A percentile compares a stretch with the other conserved stretches of the same genome.
phyloP scores from a whole-genome alignment of 2,888 invertebrate species.

The Tricholauxania praeusta region DNA sequence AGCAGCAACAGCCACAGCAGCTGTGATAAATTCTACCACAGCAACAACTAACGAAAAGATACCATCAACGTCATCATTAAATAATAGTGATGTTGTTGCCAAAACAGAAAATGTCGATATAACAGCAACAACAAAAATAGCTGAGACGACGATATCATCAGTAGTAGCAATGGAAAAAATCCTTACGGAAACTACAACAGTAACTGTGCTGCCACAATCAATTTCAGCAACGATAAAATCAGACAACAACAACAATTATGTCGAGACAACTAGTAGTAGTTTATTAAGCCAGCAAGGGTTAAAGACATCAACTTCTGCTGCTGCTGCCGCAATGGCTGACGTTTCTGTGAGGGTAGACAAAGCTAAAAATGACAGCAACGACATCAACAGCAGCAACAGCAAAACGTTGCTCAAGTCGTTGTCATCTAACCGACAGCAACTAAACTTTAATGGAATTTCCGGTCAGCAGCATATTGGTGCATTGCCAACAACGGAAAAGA shows the following conservation, averaged over 20 bases:
- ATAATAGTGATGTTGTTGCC: conserved; percentile 34
- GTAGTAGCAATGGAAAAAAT: conserved; percentile 36
- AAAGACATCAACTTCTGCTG: conserved; percentile 45
- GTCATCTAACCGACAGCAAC: conserved; percentile 16
- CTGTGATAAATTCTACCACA: conserved; percentile 29
- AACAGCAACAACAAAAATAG: conserved; percentile 12
- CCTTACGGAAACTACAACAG: conserved; percentile 23
- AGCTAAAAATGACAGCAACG: conserved; percentile 45
- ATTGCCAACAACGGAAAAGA: conserved; percentile 27
- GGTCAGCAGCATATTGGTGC: conserved; percentile 45
- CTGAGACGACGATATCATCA: conserved; percentile 34
- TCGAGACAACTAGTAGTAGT: conserved; percentile 44
- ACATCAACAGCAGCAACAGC: conserved; percentile 36
- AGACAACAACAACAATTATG: conserved; percentile 47
- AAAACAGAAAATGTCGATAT: conserved; percentile 31
- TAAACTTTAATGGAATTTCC: conserved; percentile 48
- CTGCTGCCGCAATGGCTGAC: conserved; percentile 26
- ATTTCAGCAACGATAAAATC: conserved; percentile 46
- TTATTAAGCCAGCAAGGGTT: conserved; percentile 48
- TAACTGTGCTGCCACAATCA: conserved; percentile 40
- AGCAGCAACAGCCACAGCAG: conserved; percentile 24
- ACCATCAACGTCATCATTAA: conserved; percentile 39
- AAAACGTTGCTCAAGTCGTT: background rate
- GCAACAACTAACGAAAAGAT: conserved; percentile 38
- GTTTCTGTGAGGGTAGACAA: conserved; percentile 27